Conservation (phyloP, 1,140 invertebrate genomes). For the Phymastichus coffea region DNA sequence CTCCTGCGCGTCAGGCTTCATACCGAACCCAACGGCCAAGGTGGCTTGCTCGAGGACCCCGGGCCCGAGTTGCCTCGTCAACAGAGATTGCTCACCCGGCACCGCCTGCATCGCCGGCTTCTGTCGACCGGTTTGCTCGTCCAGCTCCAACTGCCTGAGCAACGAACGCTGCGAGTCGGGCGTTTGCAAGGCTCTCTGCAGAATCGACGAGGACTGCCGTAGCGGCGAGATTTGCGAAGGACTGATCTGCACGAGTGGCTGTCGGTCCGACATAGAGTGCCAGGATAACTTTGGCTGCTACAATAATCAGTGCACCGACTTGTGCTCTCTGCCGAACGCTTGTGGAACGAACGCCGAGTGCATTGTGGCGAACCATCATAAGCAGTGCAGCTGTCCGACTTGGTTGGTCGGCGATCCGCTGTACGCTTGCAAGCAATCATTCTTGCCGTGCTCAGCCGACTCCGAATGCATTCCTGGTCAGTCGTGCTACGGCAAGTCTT, state of each 20-base stretch:
- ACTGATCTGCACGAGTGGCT: conserved; percentile 75
- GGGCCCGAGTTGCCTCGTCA: conserved; percentile 67
- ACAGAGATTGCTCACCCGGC: conserved; percentile 70
- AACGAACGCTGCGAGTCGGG: conserved; percentile 75
- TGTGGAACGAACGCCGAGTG: conserved; percentile 84
- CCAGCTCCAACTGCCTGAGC: conserved; percentile 71
- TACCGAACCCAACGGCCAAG: conserved; percentile 80
- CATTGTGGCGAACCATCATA: conserved; percentile 66
- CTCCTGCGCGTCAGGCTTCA: conserved; percentile 73
- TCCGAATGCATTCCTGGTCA: conserved; percentile 68
- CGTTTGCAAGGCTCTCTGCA: conserved; percentile 70
- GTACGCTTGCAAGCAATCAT: conserved; percentile 69
- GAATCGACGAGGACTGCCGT: conserved; percentile 76
- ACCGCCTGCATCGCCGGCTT: conserved; percentile 70
- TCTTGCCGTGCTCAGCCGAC: conserved; percentile 63
- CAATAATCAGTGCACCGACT: conserved; percentile 74
- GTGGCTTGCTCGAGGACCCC: conserved; percentile 80
- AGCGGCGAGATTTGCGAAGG: conserved; percentile 82
- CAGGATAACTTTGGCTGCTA: conserved; percentile 68
- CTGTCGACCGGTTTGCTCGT: conserved; percentile 76
- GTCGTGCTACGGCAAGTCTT: conserved; percentile 72
- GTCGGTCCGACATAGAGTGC: conserved; percentile 78
- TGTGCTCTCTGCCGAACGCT: conserved; percentile 72
- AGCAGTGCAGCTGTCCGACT: conserved; percentile 72
- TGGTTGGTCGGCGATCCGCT: conserved; percentile 74